phyloP scores from a whole-genome alignment of 1,140 invertebrate genomes.

The Phymastichus coffea region DNA sequence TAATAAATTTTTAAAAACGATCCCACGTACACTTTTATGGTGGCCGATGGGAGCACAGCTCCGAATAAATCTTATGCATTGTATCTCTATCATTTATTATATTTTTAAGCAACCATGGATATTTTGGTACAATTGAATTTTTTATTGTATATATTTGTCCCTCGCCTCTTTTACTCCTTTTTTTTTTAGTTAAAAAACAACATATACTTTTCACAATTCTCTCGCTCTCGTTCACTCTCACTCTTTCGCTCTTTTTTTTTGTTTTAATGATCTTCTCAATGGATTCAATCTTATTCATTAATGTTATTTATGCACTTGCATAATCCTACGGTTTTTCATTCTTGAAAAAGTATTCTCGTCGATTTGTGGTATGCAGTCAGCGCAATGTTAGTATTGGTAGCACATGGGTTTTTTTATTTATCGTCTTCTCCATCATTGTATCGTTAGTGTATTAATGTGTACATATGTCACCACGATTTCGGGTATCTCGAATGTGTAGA shows the following conservation, averaged over 20 bases:
- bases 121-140: constrained; percentile 56
- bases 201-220: constrained; percentile 37
- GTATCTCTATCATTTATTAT: constrained; percentile 56
- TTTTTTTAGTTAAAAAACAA: constrained; percentile 48
- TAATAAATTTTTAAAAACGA: constrained; percentile 55
- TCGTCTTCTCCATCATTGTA: constrained; percentile 12
- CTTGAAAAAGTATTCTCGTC: constrained; percentile 40
- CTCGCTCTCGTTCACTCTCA: constrained; percentile 24
- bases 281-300: constrained; percentile 41
- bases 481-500: constrained; percentile 14
- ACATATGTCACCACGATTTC: constrained; percentile 10
- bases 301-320: constrained; percentile 43
- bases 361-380: constrained; percentile 39
- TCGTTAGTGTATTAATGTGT: constrained; percentile 10
- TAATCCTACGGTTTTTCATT: constrained; percentile 33
- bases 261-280: constrained; percentile 32
- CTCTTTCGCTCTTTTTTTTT: constrained; percentile 10
- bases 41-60: constrained; percentile 55
- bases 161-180: constrained; percentile 36
- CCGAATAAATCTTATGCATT: constrained; percentile 56
- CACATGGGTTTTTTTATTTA: constrained; percentile 29
- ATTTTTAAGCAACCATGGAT: constrained; percentile 56
- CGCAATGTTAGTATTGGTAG: constrained; percentile 36
- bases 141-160: constrained; percentile 41
- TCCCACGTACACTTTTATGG: constrained; percentile 48